phyloP scores from a whole-genome alignment of 2,113 vertebrate genomes.

The Pseudonaja textilis region DNA sequence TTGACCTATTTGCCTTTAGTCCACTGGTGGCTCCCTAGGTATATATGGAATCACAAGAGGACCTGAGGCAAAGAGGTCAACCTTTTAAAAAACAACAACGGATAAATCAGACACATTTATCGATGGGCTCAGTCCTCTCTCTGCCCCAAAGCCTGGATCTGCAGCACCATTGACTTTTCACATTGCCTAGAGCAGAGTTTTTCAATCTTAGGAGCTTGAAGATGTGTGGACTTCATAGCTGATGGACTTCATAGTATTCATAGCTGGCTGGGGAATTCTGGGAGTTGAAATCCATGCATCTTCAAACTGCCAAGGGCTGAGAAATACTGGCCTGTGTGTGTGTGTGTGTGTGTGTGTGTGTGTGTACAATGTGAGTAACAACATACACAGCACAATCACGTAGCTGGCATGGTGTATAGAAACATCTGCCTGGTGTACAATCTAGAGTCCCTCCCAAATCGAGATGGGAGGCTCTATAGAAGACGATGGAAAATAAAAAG shows the following conservation, averaged over 20 bases:
- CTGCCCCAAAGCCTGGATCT: neutral
- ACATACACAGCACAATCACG: no score
- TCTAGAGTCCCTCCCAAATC: no score
- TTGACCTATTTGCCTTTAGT: neutral
- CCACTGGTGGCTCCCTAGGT: neutral
- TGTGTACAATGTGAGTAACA: neutral
- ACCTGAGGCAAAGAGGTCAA: neutral
- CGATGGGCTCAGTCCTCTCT: neutral
- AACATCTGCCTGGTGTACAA: no score
- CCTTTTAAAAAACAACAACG: neutral
- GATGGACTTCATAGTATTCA: neutral
- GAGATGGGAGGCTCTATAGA: no score
- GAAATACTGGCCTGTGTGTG: neutral
- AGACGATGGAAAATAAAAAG: no score
- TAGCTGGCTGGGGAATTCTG: neutral
- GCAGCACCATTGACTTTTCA: neutral
- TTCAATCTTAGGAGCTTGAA: neutral
- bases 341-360: neutral
- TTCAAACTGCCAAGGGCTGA: neutral
- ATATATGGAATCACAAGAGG: neutral
- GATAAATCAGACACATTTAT: neutral
- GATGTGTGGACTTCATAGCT: neutral
- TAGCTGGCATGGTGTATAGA: no score
- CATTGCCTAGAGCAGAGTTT: neutral
- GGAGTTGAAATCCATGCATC: neutral